Evolutionary conservation across 2,113 vertebrate species (phyloP).

Genomic region (Rhinogobius similis): DNA sequence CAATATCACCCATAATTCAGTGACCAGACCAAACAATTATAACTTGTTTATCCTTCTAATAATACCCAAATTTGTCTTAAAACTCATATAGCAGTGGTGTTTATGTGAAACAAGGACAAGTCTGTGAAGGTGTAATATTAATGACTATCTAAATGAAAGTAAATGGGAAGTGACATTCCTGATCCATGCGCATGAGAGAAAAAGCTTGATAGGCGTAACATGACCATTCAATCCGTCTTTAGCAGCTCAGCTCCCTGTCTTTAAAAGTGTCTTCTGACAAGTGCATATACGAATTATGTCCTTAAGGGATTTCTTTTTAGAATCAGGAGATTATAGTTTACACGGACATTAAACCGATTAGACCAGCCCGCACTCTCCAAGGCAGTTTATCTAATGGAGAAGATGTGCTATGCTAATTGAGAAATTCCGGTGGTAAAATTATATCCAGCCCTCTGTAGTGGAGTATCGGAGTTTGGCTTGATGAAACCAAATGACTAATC

Average conservation of each 20-base stretch:
- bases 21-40: neutral
- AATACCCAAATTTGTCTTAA: neutral
- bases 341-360: conserved; percentile 81
- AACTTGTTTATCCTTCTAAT: neutral
- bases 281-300: conserved; percentile 73
- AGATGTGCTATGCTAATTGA: conserved; percentile 80
- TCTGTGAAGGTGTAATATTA: conserved; percentile 44
- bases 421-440: conserved; percentile 78
- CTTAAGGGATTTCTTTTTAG: conserved; percentile 79
- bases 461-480: conserved; percentile 68
- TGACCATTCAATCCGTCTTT: conserved; percentile 59
- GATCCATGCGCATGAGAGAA: conserved; percentile 25
- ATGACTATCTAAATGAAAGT: conserved; percentile 57
- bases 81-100: neutral
- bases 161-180: conserved; percentile 43
- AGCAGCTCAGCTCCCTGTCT: conserved; percentile 68
- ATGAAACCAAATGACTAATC: conserved; percentile 79
- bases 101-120: conserved; percentile 46
- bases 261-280: conserved; percentile 70
- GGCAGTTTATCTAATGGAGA: conserved; percentile 81
- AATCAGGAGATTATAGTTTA: conserved; percentile 80
- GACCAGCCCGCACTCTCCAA: conserved; percentile 74
- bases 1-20: too few relatives aligned
- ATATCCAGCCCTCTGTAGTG: conserved; percentile 61
- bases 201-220: conserved; percentile 56